Evolutionary conservation across 2,888 invertebrate genomes (phyloP).

Genomic region (Micropterix aruncella): DNA sequence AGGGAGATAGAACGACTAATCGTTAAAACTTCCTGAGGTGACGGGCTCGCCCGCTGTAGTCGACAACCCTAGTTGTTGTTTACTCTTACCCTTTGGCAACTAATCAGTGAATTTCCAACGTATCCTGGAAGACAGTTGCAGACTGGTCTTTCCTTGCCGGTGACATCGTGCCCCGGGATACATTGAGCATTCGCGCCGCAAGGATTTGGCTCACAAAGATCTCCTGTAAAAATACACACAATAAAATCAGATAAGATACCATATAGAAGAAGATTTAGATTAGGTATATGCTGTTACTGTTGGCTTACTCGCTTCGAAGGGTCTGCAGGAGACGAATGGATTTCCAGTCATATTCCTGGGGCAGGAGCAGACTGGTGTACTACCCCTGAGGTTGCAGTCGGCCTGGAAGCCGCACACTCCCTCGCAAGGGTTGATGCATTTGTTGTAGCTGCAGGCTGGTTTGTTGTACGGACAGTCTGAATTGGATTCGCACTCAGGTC

Average conservation of each 20-base stretch:
- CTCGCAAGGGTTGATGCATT: constrained; percentile 72
- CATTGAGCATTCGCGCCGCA: constrained; percentile 69
- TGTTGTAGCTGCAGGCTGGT: constrained; percentile 69
- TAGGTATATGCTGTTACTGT: too few relatives aligned
- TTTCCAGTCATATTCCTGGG: constrained; percentile 79
- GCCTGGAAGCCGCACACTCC: constrained; percentile 69
- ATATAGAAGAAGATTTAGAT: neutral
- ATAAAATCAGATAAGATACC: constrained; percentile 3
- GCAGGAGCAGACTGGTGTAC: constrained; percentile 76
- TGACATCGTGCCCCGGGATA: constrained; percentile 70
- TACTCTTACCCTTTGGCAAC: constrained; percentile 49
- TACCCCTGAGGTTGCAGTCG: constrained; percentile 62
- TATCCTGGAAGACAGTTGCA: constrained; percentile 71
- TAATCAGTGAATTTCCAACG: constrained; percentile 59
- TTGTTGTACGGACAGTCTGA: constrained; percentile 63
- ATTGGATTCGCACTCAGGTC: constrained; percentile 68
- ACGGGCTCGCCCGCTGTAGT: too few relatives aligned
- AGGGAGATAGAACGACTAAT: too few relatives aligned
- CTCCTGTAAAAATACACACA: constrained; percentile 35
- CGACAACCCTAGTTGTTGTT: too few relatives aligned
- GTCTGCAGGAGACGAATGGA: constrained; percentile 69
- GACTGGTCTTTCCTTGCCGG: constrained; percentile 70
- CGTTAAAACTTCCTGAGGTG: too few relatives aligned
- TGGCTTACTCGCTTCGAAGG: constrained; percentile 59
- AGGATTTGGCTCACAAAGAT: constrained; percentile 78